phyloP scores from a whole-genome alignment of 1,140 invertebrate species.

The Archivesica marissinica region DNA sequence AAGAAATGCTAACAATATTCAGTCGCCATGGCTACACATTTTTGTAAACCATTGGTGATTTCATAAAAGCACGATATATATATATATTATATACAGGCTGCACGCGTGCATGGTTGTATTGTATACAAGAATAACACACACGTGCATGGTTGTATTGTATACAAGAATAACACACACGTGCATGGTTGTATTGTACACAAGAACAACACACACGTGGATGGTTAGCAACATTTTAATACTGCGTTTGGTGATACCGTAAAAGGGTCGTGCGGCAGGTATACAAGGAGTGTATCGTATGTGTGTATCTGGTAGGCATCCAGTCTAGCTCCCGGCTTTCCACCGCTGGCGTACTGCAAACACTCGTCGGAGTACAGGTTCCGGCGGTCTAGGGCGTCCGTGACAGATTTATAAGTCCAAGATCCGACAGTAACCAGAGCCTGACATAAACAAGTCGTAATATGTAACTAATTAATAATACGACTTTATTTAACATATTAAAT shows the following conservation, averaged over 20 bases:
- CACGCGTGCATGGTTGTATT: no score
- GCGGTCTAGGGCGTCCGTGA: slow-evolving; percentile 32
- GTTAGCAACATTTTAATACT: not conserved
- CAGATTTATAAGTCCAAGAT: slow-evolving; percentile 49
- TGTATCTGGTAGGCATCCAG: slow-evolving; percentile 58
- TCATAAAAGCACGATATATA: no score
- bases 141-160: not conserved
- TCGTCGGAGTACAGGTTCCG: slow-evolving; percentile 45
- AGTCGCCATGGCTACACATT: no score
- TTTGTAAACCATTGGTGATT: no score
- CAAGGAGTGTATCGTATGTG: slow-evolving; percentile 35
- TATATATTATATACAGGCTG: no score
- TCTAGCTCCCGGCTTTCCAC: not conserved
- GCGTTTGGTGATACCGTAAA: slow-evolving; percentile 30
- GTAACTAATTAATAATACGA: no score
- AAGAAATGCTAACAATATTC: no score
- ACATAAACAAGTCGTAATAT: not conserved
- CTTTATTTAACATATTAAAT: no score
- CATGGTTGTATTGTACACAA: not conserved
- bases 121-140: not conserved
- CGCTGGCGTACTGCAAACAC: slow-evolving; percentile 9
- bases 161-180: not conserved
- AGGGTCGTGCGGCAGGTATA: slow-evolving; percentile 53
- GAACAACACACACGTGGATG: not conserved
- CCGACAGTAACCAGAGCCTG: slow-evolving; percentile 56